A percentile compares a stretch with the other conserved stretches of the same genome.
Evolutionary conservation across 2,113 vertebrate species (phyloP).

Genomic region (Psilopsiagon aurifrons): DNA sequence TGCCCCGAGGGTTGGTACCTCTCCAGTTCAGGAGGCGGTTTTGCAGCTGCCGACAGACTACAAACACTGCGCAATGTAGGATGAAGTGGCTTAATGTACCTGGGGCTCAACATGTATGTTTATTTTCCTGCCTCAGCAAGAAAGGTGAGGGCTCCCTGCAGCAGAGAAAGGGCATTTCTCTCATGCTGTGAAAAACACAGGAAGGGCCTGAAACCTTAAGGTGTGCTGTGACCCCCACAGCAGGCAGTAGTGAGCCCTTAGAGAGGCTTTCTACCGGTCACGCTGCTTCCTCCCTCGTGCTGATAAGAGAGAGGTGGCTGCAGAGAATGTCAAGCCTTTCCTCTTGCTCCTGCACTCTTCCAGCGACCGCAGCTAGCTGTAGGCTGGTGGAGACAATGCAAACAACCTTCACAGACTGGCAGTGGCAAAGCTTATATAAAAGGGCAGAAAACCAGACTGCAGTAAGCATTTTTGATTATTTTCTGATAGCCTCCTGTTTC

Average conservation of each 20-base stretch:
- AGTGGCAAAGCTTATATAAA: not conserved
- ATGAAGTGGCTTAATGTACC: not conserved
- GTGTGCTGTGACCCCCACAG: not conserved
- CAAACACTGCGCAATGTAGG: rapidly evolving
- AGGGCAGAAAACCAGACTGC: not conserved
- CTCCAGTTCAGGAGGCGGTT: not conserved
- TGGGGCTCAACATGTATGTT: not conserved
- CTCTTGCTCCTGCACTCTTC: not conserved
- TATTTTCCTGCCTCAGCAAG: not conserved
- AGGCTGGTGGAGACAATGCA: not conserved
- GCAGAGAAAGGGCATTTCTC: not conserved
- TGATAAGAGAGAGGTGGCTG: not conserved
- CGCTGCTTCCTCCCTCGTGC: not conserved
- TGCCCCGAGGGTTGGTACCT: not conserved
- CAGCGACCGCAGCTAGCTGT: not conserved
- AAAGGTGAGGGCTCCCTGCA: not conserved
- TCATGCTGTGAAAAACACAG: not conserved
- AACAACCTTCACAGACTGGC: not conserved
- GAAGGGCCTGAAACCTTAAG: not conserved
- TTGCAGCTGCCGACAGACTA: not conserved
- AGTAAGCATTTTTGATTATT: not conserved
- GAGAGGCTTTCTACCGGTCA: not conserved
- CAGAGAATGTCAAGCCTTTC: not conserved
- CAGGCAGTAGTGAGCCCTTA: not conserved
- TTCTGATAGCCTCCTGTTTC: slow-evolving; percentile 12